A percentile compares a stretch with the other conserved stretches of the same genome.
These are phyloP conservation scores for Bradysia coprophila DNA, from an alignment of 1,140 invertebrate genomes.

Conservation along the genomic window DNA sequence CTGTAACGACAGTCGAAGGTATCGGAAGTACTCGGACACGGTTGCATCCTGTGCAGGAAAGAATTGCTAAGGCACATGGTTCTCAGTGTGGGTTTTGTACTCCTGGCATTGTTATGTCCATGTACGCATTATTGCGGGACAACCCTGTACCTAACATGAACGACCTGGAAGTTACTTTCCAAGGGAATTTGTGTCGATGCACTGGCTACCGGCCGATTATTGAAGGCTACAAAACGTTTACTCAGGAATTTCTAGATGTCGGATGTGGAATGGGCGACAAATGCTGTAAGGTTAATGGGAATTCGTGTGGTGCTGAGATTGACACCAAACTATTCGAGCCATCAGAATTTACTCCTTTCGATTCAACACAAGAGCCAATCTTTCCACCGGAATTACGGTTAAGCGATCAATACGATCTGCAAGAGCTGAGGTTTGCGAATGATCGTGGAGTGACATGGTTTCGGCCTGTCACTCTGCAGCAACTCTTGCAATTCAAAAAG, in stretches of 20 bases:
- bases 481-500: slow-evolving; percentile 56
- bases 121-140: slow-evolving; percentile 66
- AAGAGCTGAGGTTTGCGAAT: slow-evolving; percentile 47
- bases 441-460: slow-evolving; percentile 58
- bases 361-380: slow-evolving; percentile 78
- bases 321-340: slow-evolving; percentile 34
- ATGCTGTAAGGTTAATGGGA: slow-evolving; percentile 16
- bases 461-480: slow-evolving; percentile 46
- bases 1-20: slow-evolving; percentile 80
- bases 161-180: slow-evolving; percentile 70
- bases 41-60: slow-evolving; percentile 69
- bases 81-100: slow-evolving; percentile 87
- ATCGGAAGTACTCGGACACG: slow-evolving; percentile 51
- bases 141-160: slow-evolving; percentile 39
- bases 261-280: slow-evolving; percentile 31
- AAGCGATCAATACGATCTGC: slow-evolving; percentile 34
- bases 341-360: slow-evolving; percentile 56
- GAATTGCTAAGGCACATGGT: slow-evolving; percentile 71
- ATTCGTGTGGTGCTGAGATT: slow-evolving; percentile 7
- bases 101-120: slow-evolving; percentile 87
- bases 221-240: slow-evolving; percentile 70
- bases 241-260: slow-evolving; percentile 55
- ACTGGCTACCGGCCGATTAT: slow-evolving; percentile 83
- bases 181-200: slow-evolving; percentile 81
- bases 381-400: slow-evolving; percentile 82